Evolutionary conservation across 2,797 vertebrate species (phyloP).

Genomic region (Apodemus agrarius): DNA sequence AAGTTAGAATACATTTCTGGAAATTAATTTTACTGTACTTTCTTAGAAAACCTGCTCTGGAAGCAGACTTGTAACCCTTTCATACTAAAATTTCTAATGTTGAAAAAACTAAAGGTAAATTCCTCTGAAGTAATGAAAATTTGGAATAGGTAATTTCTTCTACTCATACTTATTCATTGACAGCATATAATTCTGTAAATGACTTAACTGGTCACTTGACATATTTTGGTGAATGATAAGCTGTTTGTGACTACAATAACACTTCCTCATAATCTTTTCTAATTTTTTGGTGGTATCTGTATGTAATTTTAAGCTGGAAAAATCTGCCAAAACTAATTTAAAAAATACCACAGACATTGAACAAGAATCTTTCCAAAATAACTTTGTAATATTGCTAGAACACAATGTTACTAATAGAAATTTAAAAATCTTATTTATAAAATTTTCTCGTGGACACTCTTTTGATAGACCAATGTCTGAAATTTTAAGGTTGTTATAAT

Average conservation of each 20-base stretch:
- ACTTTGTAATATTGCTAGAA: not conserved
- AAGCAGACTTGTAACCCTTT: conserved; percentile 44
- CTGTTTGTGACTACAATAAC: not conserved
- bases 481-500: conserved; percentile 55
- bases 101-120: conserved; percentile 23
- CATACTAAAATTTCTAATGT: conserved; percentile 45
- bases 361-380: not conserved
- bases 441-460: conserved; percentile 29
- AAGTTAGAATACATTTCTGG: conserved; percentile 19
- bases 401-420: conserved; percentile 14
- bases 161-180: not conserved
- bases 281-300: conserved; percentile 15
- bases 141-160: conserved; percentile 61
- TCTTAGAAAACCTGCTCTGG: conserved; percentile 33
- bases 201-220: conserved; percentile 33
- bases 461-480: conserved; percentile 13
- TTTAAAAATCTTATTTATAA: conserved; percentile 38
- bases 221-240: conserved; percentile 2
- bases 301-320: conserved; percentile 53
- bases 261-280: conserved; percentile 1
- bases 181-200: conserved; percentile 29
- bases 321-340: conserved; percentile 19
- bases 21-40: conserved; percentile 53
- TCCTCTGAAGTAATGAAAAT: conserved; percentile 35
- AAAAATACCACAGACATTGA: not conserved